Base-by-base conservation (phyloP, 2,888 invertebrate species). In the Epinotia ramella region DNA sequence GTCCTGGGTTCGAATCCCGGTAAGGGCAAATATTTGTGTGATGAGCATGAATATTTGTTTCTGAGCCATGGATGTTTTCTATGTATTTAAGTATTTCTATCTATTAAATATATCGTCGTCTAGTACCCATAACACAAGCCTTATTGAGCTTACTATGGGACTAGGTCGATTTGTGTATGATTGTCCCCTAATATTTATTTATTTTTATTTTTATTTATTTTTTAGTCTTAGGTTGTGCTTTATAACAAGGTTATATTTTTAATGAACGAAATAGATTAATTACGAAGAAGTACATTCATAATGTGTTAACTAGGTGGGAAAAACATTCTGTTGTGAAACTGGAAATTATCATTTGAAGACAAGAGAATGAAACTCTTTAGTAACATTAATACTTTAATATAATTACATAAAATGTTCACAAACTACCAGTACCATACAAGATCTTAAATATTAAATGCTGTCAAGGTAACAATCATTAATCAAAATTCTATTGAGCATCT, bases 321-420 rank as follows among this genome's bases (percentile, higher is more conserved):
- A 12, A 3, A 57, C 9, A 20, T 7, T 12, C 2, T 18, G 20
- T 3, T 57, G n/a, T 57, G 20, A 20, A 57, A 11, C 7, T n/a
- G 20, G 57, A 59, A 12, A 3, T 3, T 24, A 24, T 12, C 7
- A 64, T 13, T 24, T 3, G 7, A 16, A 40, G 9, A 13, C 16
- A 73, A 40, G 9, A 13, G 12, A 73, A 67, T 53, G 7, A 63
- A 73, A 71, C 12, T 59, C n/a, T 44, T 66, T 33, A 60, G n/a
- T 59, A 56, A 44, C 62, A 66, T 49, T 71, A 71, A 71, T 62
- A 71, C 66, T 75, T 66, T 75, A 49, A 62, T 70, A 68, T 57
- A 53, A 63, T 57, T 18, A 44, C 44, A 75, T 71, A 40, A 53
- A 64, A 69, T 53, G 49, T 60, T 53, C 65, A 53, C 53, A 60